Percentiles rank a stretch among this genome's conserved stretches.
Evolutionary conservation across 1,140 invertebrate species (phyloP).

Genomic region (Saccostrea glomerata): DNA sequence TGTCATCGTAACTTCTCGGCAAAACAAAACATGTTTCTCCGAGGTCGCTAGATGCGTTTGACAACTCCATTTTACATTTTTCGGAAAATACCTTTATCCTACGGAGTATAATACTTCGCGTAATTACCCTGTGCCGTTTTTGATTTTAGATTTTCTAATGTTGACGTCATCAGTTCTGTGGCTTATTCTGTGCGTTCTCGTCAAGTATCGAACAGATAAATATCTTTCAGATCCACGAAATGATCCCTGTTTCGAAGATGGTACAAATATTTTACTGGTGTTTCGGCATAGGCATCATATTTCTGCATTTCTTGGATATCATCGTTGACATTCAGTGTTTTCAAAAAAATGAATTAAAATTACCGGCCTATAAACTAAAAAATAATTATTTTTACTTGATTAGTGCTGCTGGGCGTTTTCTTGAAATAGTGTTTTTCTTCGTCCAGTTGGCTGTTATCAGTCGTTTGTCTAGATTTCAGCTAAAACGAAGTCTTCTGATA

Average conservation of each 20-base stretch:
- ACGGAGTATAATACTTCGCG: no score
- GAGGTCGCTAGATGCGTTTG: no score
- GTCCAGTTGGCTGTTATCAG: background rate
- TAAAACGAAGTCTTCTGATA: background rate
- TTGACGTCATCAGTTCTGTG: no score
- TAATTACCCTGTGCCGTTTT: no score
- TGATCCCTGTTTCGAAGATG: background rate
- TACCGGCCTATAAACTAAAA: background rate
- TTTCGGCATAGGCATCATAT: background rate
- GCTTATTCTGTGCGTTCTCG: no score
- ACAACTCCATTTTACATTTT: no score
- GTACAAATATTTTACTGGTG: background rate
- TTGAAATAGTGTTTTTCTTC: background rate
- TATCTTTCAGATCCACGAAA: no score
- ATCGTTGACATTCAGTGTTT: background rate
- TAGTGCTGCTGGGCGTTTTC: background rate
- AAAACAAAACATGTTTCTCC: no score
- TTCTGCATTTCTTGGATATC: background rate
- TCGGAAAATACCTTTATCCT: no score
- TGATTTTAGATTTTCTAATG: no score
- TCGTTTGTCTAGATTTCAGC: background rate
- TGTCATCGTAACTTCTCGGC: no score
- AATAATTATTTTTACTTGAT: background rate
- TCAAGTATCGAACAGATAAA: no score
- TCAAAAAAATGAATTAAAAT: background rate